Evolutionary conservation across 2,888 invertebrate genomes (phyloP), one percentile per base, ranked within the genome.

Genomic region (Melanophora roralis): DNA sequence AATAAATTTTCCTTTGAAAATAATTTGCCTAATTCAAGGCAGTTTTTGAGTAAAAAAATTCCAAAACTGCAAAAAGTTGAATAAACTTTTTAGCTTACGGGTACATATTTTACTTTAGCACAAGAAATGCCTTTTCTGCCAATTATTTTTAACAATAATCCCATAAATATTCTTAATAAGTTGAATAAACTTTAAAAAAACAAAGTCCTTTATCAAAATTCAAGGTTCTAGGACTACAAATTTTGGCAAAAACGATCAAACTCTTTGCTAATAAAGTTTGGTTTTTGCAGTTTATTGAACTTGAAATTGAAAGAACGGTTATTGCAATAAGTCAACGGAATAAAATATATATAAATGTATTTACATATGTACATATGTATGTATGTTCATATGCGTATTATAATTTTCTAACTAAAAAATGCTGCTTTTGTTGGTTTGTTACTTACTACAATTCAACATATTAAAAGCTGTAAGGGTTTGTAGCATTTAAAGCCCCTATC

Each of bases 401-500:
- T 27, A 5, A 16, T 71, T 51, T 64, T 23, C 53, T 45, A 19
- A 57, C 27, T 27, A 3, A 5, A 27, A 27, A 3, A 6, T 27
- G 49, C 55, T 69, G 34, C 64, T 51, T 68, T 68, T 43, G 21
- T 1, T 55, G 49, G 53, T 34, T 51, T 57, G 9, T 43, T 32
- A 19, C 27, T 43, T 32, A 19, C 27, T 27, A 27, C 27, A 27
- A 32, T 27, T 34, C 12, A 21, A 53, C 32, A 1, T 14, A 12
- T 36, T 43, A 23, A n/a, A 43, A 62, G 51, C 40, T 69, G n/a
- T 21, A 43, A 75, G 51, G 62, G 53, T 27, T 57, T 55, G 55
- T 21, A 64, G 43, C 49, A 76, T 76, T 76, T 76, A 49, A 64
- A 68, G 59, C 78, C 78, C 78, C 78, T 68, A 78, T 78, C 1